A percentile compares a stretch with the other conserved stretches of the same genome.
phyloP scores from a whole-genome alignment of 1,140 invertebrate species.

The Pseudomyrmex sp. region DNA sequence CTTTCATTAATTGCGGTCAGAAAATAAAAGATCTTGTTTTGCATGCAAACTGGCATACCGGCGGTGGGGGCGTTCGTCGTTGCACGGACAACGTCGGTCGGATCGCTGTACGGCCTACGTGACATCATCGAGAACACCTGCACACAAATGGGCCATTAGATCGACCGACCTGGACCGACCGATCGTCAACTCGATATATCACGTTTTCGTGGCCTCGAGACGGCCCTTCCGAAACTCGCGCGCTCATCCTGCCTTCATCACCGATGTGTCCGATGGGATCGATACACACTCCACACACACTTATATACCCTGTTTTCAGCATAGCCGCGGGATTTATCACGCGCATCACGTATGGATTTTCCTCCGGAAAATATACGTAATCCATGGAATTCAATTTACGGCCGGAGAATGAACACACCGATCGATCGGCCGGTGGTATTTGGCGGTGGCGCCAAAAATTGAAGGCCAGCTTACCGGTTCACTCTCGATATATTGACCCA shows the following conservation, averaged over 20 bases:
- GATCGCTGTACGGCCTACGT: slow-evolving; percentile 64
- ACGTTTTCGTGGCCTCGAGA: slow-evolving; percentile 33
- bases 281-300: neutral
- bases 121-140: slow-evolving; percentile 73
- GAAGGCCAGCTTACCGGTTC: slow-evolving; percentile 14
- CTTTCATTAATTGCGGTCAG: slow-evolving; percentile 52
- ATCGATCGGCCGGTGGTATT: slow-evolving; percentile 8
- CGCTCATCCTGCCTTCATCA: neutral
- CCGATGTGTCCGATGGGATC: neutral
- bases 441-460: slow-evolving; percentile 31
- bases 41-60: slow-evolving; percentile 38
- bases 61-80: neutral
- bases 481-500: neutral
- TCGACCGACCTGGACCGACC: slow-evolving; percentile 13
- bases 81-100: neutral
- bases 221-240: neutral
- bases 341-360: slow-evolving; percentile 37
- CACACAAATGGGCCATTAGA: slow-evolving; percentile 53
- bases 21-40: slow-evolving; percentile 28
- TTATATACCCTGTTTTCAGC: slow-evolving; percentile 14
- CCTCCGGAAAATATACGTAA: slow-evolving; percentile 33
- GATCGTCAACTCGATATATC: slow-evolving; percentile 54
- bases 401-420: slow-evolving; percentile 24
- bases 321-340: slow-evolving; percentile 30
- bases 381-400: slow-evolving; percentile 55